Conservation (phyloP, 2,113 vertebrate genomes). For the Cyprinodon brontotheroides region DNA sequence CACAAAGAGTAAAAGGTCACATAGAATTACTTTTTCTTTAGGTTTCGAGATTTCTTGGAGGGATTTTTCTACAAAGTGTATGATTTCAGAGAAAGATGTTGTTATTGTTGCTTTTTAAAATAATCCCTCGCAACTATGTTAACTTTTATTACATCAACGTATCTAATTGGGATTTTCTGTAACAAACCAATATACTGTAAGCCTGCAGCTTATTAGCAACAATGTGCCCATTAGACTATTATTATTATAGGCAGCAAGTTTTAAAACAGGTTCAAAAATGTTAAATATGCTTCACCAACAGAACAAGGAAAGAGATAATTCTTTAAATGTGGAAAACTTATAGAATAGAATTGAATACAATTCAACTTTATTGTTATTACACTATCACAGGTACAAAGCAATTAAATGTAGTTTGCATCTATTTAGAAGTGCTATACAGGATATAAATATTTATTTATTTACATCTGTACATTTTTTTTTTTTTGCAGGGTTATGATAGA, state of each 20-base stretch:
- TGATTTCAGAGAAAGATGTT: background rate
- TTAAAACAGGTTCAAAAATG: no score
- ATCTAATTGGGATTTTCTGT: no score
- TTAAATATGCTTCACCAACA: background rate
- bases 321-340: background rate
- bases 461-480: no score
- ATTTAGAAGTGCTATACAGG: no score
- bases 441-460: no score
- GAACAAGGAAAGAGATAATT: background rate
- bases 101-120: background rate
- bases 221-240: background rate
- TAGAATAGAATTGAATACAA: background rate
- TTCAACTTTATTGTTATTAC: no score
- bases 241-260: background rate
- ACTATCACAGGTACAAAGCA: no score
- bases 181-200: no score
- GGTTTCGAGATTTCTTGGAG: background rate
- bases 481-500: no score
- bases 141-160: no score
- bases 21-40: background rate
- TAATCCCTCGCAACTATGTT: background rate
- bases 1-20: conserved; percentile 5
- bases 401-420: no score
- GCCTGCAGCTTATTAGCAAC: background rate
- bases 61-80: background rate